Base-by-base conservation (phyloP, 2,113 vertebrate genomes). In the Sterna hirundo region DNA sequence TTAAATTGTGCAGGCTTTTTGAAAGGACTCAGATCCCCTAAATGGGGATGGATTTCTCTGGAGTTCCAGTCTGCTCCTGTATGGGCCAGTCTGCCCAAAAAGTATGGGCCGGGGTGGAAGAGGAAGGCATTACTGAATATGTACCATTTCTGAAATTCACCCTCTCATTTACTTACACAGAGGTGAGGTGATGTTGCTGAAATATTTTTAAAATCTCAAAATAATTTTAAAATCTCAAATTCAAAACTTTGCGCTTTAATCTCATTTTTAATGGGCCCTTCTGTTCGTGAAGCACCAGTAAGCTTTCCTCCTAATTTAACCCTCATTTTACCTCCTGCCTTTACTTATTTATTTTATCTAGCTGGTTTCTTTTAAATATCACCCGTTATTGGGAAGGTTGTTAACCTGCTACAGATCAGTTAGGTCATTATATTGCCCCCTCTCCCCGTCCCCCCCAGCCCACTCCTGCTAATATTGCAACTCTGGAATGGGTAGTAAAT, bases 31-130 rank as follows among this genome's bases (percentile, higher is more conserved):
- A 69, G 30, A 17, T 18, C 13, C 18, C 13, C 57, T 30, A 57
- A 34, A 36, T 8, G 29, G 36, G 74, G 64, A 57, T 27, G 14
- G 22, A 64, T 81, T 88, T 90, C 34, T 93, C n/a, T 74, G 57
- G 38, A 86, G 52, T 84, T 86, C 44, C 22, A 68, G 19, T 46
- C 51, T 58, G n/a, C 13, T 58, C 44, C 51, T 74, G 25, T 77
- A 81, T 80, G 83, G 46, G 46, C 46, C 46, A 46, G 46, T 46
- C 46, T 46, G 19, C 15, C 17, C 55, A 60, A 36, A 79, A 90
- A 74, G 16, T 42, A 74, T 2, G 30, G 16, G 10, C 7, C 1
- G 0, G 7, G n/a, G 65, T 16, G 29, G 12, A 87, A 76, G 5
- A 72, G 5, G 19, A 83, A 64, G 4, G 19, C 42, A 44, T 20